Conservation (phyloP, 2,113 vertebrate genomes). For the Conger conger region DNA sequence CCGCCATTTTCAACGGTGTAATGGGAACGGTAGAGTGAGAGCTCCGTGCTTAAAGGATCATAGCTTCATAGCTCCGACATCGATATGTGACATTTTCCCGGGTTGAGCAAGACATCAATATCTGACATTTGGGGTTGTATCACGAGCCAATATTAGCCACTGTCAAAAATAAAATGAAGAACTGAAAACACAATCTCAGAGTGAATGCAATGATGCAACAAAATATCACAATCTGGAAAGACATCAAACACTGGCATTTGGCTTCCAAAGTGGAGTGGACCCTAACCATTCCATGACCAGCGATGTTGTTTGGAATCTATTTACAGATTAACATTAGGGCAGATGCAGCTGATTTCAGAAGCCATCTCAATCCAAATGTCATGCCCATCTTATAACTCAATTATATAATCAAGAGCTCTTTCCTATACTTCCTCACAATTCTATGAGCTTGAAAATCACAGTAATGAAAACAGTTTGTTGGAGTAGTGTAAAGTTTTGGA, state of each 20-base stretch:
- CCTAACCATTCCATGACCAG: neutral
- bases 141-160: neutral
- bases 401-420: neutral
- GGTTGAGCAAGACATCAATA: neutral
- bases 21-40: neutral
- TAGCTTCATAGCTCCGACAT: neutral
- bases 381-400: neutral
- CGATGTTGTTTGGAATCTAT: neutral
- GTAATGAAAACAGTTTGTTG: too few species aligned
- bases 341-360: neutral
- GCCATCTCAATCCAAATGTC: neutral
- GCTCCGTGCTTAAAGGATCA: neutral
- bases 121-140: neutral
- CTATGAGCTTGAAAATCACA: too few species aligned
- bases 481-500: too few species aligned
- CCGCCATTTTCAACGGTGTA: neutral
- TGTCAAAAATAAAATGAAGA: neutral
- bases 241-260: neutral
- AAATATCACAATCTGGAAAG: neutral
- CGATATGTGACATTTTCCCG: neutral
- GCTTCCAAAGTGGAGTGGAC: neutral
- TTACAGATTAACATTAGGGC: neutral
- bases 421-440: neutral
- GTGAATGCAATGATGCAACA: neutral
- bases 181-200: neutral